phyloP scores from a whole-genome alignment of 2,797 vertebrate species.

The Myotis findleyi region DNA sequence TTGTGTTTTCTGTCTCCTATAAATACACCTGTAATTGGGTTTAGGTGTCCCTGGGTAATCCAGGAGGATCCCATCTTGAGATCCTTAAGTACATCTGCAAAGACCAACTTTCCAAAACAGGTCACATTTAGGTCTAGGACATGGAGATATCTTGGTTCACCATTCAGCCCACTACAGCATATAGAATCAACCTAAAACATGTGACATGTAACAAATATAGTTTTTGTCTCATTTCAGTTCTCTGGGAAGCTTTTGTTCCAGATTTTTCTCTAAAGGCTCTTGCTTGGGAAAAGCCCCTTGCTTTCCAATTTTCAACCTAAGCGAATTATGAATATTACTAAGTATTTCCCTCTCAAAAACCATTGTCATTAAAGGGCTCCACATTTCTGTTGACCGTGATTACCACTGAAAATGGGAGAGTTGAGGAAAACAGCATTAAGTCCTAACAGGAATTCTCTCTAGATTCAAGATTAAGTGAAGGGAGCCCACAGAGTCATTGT shows the following conservation, averaged over 20 bases:
- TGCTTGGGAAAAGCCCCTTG: conserved; percentile 63
- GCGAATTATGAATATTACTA: conserved; percentile 82
- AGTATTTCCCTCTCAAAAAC: conserved; percentile 83
- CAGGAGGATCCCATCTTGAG: neutral
- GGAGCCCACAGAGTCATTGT: conserved; percentile 80
- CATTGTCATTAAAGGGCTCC: conserved; percentile 81
- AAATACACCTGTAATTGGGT: neutral
- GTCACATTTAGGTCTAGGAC: neutral
- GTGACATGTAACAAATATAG: neutral
- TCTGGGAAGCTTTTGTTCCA: conserved; percentile 77
- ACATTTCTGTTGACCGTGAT: conserved; percentile 57
- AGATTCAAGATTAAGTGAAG: conserved; percentile 81
- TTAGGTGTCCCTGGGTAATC: neutral
- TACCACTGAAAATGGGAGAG: neutral
- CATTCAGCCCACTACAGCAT: neutral
- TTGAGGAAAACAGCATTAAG: neutral
- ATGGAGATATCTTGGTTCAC: neutral
- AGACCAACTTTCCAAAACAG: neutral
- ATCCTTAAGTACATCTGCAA: neutral
- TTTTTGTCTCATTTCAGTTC: conserved; percentile 52
- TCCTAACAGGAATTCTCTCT: conserved; percentile 69
- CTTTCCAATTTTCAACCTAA: conserved; percentile 70
- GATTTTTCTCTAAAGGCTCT: conserved; percentile 70
- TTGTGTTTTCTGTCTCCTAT: neutral
- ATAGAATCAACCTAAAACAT: neutral